phyloP scores from a whole-genome alignment of 2,797 vertebrate species.

The Chaenodraco wilsoni region DNA sequence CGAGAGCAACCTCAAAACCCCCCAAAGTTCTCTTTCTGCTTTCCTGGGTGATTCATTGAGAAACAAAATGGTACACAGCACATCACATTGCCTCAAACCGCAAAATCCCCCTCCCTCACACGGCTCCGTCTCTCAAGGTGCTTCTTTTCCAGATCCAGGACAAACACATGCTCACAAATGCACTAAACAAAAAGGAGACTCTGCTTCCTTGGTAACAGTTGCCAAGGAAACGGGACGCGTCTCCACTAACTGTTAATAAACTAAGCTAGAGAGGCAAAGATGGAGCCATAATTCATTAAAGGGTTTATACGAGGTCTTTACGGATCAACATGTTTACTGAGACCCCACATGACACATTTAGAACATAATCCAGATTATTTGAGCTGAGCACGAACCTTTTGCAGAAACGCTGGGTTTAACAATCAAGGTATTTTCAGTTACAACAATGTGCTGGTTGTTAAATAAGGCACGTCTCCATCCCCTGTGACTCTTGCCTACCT shows the following conservation, averaged over 20 bases:
- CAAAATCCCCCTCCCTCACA: conserved; percentile 36
- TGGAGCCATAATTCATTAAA: conserved; percentile 26
- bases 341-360: not conserved
- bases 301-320: conserved; percentile 38
- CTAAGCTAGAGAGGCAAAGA: conserved; percentile 29
- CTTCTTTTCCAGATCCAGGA: conserved; percentile 25
- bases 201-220: conserved; percentile 73
- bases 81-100: not conserved
- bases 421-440: too few species aligned
- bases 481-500: too few species aligned
- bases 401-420: too few species aligned
- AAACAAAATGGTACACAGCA: conserved; percentile 26
- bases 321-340: conserved; percentile 65
- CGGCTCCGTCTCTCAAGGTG: conserved; percentile 18
- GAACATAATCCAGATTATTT: too few species aligned
- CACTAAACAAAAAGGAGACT: conserved; percentile 50
- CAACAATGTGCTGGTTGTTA: too few species aligned
- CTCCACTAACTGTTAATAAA: conserved; percentile 53
- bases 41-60: conserved; percentile 4
- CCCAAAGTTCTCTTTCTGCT: conserved; percentile 33
- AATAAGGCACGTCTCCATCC: too few species aligned
- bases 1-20: conserved; percentile 47
- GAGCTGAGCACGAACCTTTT: too few species aligned
- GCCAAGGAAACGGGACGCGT: conserved; percentile 53
- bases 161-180: conserved; percentile 47